A percentile compares a stretch with the other conserved stretches of the same genome.
Evolutionary conservation across 1,140 invertebrate species (phyloP).

Genomic region (Aradophagus sp.): DNA sequence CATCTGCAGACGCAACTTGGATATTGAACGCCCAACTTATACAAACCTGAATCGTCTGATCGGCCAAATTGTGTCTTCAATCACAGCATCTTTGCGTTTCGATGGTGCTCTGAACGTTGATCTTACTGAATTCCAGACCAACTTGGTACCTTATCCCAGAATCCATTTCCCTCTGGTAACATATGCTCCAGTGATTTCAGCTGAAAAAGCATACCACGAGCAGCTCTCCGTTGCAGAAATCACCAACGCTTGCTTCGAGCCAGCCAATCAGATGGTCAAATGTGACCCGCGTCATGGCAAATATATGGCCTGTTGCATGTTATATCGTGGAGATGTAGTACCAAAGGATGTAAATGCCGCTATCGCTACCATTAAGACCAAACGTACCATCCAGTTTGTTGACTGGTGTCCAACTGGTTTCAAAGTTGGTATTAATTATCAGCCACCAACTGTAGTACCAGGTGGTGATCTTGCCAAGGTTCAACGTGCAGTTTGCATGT

Average conservation of each 20-base stretch:
- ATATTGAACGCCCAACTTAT: slow-evolving; percentile 79
- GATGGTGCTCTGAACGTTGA: slow-evolving; percentile 63
- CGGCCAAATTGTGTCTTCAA: slow-evolving; percentile 79
- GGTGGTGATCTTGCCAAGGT: slow-evolving; percentile 57
- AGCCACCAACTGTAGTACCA: slow-evolving; percentile 75
- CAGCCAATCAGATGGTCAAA: slow-evolving; percentile 84
- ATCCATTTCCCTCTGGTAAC: slow-evolving; percentile 80
- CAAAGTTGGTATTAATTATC: slow-evolving; percentile 80
- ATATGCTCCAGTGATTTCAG: slow-evolving; percentile 78
- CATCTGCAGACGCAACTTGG: slow-evolving; percentile 80
- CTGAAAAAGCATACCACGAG: slow-evolving; percentile 77
- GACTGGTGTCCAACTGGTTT: too few species aligned
- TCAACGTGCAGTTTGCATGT: slow-evolving; percentile 82
- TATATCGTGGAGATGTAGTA: slow-evolving; percentile 78
- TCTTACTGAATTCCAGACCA: slow-evolving; percentile 80
- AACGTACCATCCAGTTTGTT: slow-evolving; percentile 87
- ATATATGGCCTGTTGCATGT: slow-evolving; percentile 91
- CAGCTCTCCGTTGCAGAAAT: slow-evolving; percentile 78
- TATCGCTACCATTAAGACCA: slow-evolving; percentile 92
- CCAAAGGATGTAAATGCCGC: slow-evolving; percentile 87
- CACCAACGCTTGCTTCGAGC: slow-evolving; percentile 83
- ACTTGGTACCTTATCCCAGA: slow-evolving; percentile 78
- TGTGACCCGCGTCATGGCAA: slow-evolving; percentile 87
- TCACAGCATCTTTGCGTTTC: slow-evolving; percentile 76
- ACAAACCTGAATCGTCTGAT: slow-evolving; percentile 80